Percentiles rank a stretch among this genome's conserved stretches.
Conservation (phyloP, 2,888 invertebrate species). For the Hydriomena furcata region DNA sequence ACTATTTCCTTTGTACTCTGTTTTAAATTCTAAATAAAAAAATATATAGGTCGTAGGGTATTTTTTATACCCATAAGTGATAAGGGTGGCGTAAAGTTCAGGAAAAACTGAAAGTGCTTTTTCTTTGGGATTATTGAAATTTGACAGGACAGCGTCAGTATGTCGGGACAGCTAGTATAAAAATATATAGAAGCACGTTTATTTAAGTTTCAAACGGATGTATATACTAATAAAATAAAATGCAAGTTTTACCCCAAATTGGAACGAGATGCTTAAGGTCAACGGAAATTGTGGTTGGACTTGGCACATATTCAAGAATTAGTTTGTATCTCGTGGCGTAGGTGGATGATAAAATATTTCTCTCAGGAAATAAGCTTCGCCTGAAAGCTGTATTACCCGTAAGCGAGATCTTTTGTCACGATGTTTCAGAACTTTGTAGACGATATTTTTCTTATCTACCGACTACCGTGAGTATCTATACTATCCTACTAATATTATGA, state of each 20-base stretch:
- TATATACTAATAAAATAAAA: constrained; percentile 21
- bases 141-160: too few species aligned
- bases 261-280: constrained; percentile 46
- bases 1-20: too few species aligned
- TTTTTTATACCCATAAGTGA: too few species aligned
- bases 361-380: constrained; percentile 31
- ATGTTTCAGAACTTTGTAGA: background rate
- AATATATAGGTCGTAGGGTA: too few species aligned
- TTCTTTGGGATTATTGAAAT: too few species aligned
- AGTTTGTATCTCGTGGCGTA: constrained; percentile 40
- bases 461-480: too few species aligned
- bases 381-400: constrained; percentile 11
- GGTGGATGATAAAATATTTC: constrained; percentile 36
- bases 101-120: too few species aligned
- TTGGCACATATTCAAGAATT: constrained; percentile 58
- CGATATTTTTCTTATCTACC: background rate
- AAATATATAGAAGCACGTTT: too few species aligned
- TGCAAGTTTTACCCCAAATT: constrained; percentile 43
- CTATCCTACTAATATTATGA: too few species aligned
- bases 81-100: too few species aligned
- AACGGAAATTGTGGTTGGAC: constrained; percentile 45
- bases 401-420: constrained; percentile 11
- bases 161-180: too few species aligned
- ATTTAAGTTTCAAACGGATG: constrained; percentile 8
- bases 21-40: too few species aligned